Base-by-base conservation (phyloP, 64 coral and sea anemone genomes). In the Exaiptasia diaphana region DNA sequence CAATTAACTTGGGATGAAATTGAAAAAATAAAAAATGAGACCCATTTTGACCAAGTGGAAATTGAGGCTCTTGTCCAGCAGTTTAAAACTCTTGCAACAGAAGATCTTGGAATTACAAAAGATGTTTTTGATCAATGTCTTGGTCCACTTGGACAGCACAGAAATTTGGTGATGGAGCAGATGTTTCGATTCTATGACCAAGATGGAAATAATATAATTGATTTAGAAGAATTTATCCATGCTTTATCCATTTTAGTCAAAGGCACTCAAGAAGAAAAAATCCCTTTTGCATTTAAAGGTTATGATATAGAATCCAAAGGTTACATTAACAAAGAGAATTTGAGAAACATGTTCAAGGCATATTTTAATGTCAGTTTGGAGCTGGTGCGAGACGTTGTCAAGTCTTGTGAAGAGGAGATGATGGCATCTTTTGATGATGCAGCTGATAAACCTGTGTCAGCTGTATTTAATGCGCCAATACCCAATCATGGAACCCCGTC, bases 121-220 rank as follows among this genome's bases (percentile, higher is more conserved):
- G 90, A 89, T 30, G 95, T 92, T 8, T 99, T 99, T 75, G 88
- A 99, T 62, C 86, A 89, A 28, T 89, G 95, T 76, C 70, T 99
- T n/a, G 95, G 95, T 0, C 90, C 95, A 20, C 38, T 99, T 26
- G 95, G 95, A 64, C 72, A 92, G 38, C 78, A 88, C 24, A 92
- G 71, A 38, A 99, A 92, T 40, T 32, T 99, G 10, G 95, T 93
- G 2, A 99, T 99, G 95, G 95, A 99, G 26, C 85, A 92, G 77
- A 99, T 99, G 95, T 99, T 99, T 63, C 80, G 75, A 24, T 99
- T 99, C 71, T 99, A 99, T 89, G 95, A 99, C 72, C 85, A 89
- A 85, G 77, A 64, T 63, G 44, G 24, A 43, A 85, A 99, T 80
- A 78, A 88, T 44, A 81, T 99, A 14, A 99, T 99, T 46, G 80